Base-by-base conservation (phyloP, 2,888 invertebrate genomes). In the Napeogenes inachia region DNA sequence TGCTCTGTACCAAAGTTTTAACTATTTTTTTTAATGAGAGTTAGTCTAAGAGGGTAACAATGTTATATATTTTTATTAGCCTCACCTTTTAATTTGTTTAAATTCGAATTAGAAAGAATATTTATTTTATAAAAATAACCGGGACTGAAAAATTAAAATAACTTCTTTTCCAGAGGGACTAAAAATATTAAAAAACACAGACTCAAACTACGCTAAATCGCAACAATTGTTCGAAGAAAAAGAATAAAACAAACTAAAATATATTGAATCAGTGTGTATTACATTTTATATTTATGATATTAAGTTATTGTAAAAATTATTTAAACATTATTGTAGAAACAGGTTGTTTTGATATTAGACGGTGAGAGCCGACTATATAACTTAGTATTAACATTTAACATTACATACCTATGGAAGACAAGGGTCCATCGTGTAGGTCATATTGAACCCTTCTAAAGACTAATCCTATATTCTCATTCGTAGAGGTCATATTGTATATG, bases 221-320 rank as follows among this genome's bases (percentile, higher is more conserved):
- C 82, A 84, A 64, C 83, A 78, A 59, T 61, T 89, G 62, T 81
- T 89, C 60, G 84, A 85, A 30, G 73, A 70, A 21, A 77, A 80
- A 61, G 73, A 79, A 54, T 76, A 71, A 74, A 77, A 72, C 42
- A 68, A 73, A 76, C 75, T 77, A 81, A 78, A 74, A 66, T 71
- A 71, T 77, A 76, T 80, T 82, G 76, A 83, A 80, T 79, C 81
- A 81, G 75, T 85, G 77, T 88, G 88, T 88, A 88, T 87, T 81
- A 85, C 80, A 84, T 73, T 83, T 79, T 79, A 75, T 77, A 81
- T 78, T 76, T 79, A 80, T 76, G 77, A 77, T 79, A 81, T 80
- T 83, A 85, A 85, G 82, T 83, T 88, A 84, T 82, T 85, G 83
- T 87, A 87, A 85, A 88, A 87, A 82, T 79, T 79, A 82, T 81